phyloP scores from a whole-genome alignment of 2,888 invertebrate genomes.

The Apodemia mormo region DNA sequence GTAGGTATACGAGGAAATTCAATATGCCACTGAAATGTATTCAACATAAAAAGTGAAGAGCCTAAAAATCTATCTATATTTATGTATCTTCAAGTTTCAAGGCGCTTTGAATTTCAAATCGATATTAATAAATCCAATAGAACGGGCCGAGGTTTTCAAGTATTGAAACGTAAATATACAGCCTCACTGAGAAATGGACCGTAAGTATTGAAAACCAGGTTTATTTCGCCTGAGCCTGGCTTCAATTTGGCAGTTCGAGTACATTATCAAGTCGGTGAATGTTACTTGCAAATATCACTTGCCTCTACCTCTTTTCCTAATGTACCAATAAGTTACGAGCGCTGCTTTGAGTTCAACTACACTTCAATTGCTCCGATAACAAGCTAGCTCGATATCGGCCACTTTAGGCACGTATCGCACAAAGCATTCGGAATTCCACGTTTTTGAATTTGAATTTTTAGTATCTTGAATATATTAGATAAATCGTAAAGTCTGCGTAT shows the following conservation, averaged over 20 bases:
- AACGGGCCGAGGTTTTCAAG: constrained; percentile 35
- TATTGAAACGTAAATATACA: constrained; percentile 47
- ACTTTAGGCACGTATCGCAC: not conserved
- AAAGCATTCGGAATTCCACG: not conserved
- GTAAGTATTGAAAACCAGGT: constrained; percentile 53
- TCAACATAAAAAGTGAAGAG: not conserved
- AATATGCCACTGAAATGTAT: not conserved
- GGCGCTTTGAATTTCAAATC: constrained; percentile 41
- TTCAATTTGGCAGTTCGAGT: constrained; percentile 70
- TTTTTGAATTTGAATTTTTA: not conserved
- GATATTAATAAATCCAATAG: constrained; percentile 44
- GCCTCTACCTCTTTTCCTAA: constrained; percentile 54
- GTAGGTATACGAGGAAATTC: not conserved
- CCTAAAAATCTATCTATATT: not conserved
- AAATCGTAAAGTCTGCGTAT: not conserved
- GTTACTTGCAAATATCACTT: constrained; percentile 72
- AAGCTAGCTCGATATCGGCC: constrained; percentile 3
- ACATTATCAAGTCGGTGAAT: constrained; percentile 49
- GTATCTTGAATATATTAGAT: not conserved
- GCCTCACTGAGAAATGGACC: constrained; percentile 44
- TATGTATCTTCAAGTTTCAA: not conserved
- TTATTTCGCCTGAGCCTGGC: constrained; percentile 61
- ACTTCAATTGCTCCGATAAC: constrained; percentile 13
- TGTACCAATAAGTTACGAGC: constrained; percentile 20
- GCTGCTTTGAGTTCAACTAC: constrained; percentile 9